A percentile compares a stretch with the other conserved stretches of the same genome.
phyloP scores from a whole-genome alignment of 2,113 vertebrate genomes.

The Hylia prasina region DNA sequence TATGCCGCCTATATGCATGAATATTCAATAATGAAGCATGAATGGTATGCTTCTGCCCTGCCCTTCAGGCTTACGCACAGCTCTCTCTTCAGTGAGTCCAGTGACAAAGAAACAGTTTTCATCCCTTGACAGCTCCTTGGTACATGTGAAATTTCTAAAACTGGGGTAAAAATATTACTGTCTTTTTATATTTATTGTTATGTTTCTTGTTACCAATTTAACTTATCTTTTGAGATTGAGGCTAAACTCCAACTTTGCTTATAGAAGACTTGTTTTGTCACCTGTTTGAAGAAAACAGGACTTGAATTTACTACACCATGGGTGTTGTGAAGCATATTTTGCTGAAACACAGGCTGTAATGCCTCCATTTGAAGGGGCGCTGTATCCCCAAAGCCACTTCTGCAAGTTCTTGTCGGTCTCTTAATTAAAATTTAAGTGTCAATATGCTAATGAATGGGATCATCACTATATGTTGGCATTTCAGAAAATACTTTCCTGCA shows the following conservation, averaged over 20 bases:
- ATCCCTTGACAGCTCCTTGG: neutral
- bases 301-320: neutral
- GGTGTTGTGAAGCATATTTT: neutral
- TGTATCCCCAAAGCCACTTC: neutral
- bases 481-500: neutral
- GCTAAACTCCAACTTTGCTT: neutral
- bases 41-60: constrained; percentile 35
- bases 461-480: neutral
- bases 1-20: constrained; percentile 67
- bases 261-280: neutral
- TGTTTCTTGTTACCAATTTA: neutral
- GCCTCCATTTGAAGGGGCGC: neutral
- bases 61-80: neutral
- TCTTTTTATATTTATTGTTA: neutral
- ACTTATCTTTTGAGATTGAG: neutral
- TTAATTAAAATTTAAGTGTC: neutral
- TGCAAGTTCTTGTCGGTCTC: constrained; percentile 1
- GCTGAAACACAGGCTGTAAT: neutral
- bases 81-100: neutral
- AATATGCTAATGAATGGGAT: neutral
- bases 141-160: neutral
- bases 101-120: neutral
- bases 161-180: neutral
- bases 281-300: neutral
- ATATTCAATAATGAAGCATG: constrained; percentile 45